These are phyloP conservation scores for Coptodon rendalli DNA, from an alignment of 2,113 vertebrate species.

Conservation along the genomic window DNA sequence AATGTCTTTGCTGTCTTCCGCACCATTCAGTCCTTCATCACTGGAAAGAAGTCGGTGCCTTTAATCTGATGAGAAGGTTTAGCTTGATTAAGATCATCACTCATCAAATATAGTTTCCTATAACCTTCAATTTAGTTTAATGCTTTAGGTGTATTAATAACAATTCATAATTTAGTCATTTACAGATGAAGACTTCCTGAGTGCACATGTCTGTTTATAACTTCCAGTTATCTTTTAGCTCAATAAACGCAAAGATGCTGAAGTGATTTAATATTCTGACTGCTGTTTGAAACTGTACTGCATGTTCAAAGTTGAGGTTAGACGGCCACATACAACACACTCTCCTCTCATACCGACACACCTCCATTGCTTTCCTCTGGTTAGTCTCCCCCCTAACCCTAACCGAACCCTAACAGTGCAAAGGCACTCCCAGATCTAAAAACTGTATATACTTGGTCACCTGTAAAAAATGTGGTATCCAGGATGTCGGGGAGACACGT, in stretches of 20 bases:
- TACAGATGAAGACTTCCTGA: background rate
- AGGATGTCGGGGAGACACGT: background rate
- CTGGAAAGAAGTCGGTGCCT: background rate
- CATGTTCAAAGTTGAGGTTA: background rate
- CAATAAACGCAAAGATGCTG: background rate
- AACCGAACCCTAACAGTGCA: background rate
- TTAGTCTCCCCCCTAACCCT: background rate
- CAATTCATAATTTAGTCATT: background rate
- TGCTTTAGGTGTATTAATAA: background rate
- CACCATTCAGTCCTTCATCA: background rate
- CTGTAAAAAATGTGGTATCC: background rate
- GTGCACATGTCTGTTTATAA: background rate
- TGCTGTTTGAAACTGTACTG: background rate
- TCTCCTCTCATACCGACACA: background rate
- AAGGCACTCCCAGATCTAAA: background rate
- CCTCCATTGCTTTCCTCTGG: background rate
- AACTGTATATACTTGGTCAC: background rate
- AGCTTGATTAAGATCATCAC: background rate
- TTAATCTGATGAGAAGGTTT: background rate
- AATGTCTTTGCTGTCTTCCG: background rate
- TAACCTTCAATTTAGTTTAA: background rate
- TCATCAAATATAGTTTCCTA: background rate
- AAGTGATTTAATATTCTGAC: background rate
- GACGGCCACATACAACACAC: background rate
- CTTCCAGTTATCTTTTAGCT: background rate